Evolutionary conservation across 2,113 vertebrate species (phyloP).

Genomic region (Dolichotis patagonum): DNA sequence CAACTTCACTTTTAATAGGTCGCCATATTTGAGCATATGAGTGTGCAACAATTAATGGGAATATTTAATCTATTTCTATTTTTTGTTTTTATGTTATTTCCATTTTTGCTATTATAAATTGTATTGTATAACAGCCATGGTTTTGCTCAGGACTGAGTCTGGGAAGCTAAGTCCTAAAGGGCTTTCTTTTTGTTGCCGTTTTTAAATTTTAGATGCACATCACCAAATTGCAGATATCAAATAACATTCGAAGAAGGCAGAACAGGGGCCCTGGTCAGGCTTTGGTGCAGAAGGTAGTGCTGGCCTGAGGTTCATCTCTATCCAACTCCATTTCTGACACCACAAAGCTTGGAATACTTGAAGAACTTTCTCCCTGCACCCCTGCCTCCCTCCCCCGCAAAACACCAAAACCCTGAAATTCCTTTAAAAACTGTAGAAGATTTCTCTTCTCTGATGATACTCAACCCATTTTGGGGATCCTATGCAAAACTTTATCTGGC

Average conservation of each 20-base stretch:
- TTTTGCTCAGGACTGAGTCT: neutral
- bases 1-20: slow-evolving; percentile 26
- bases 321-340: neutral
- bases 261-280: neutral
- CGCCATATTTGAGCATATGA: neutral
- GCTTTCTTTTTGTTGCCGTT: neutral
- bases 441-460: neutral
- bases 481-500: slow-evolving; percentile 60
- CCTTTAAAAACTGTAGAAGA: neutral
- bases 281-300: neutral
- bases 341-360: neutral
- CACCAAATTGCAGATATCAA: neutral
- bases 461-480: slow-evolving; percentile 50
- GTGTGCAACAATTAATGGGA: neutral
- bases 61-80: neutral
- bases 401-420: neutral
- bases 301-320: neutral
- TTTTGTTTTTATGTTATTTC: slow-evolving; percentile 1
- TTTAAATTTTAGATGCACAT: neutral
- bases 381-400: neutral
- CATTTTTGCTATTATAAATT: slow-evolving; percentile 10
- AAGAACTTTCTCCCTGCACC: neutral
- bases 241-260: rapidly evolving
- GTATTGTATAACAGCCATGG: neutral
- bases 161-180: neutral